phyloP scores from a whole-genome alignment of 2,113 vertebrate species.

The Nothocercus nigrocapillus region DNA sequence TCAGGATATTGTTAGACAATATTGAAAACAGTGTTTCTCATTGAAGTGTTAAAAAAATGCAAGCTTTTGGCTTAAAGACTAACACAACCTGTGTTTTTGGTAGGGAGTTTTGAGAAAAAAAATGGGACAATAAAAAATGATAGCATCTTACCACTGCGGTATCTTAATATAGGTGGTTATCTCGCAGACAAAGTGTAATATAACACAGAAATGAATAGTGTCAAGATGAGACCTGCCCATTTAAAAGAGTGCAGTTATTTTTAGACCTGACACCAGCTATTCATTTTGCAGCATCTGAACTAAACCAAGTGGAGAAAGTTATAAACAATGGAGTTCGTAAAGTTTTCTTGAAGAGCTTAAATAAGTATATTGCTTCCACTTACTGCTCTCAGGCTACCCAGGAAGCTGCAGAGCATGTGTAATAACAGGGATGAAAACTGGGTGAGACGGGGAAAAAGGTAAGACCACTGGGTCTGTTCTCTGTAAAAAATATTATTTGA shows the following conservation, averaged over 20 bases:
- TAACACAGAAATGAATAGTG: background rate
- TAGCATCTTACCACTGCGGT: background rate
- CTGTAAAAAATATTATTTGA: background rate
- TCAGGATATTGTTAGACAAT: background rate
- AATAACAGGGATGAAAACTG: background rate
- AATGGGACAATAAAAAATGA: background rate
- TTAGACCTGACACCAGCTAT: conserved; percentile 27
- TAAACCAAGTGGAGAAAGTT: background rate
- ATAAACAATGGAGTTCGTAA: background rate
- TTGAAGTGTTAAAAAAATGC: background rate
- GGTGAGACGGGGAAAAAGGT: background rate
- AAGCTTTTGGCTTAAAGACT: background rate
- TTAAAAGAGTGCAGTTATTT: conserved; percentile 23
- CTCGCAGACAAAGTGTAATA: conserved; percentile 9
- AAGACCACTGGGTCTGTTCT: background rate
- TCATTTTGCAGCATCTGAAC: background rate
- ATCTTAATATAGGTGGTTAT: background rate
- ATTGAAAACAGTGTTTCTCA: background rate
- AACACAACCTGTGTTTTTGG: background rate
- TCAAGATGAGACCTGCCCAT: background rate
- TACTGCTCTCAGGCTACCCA: background rate
- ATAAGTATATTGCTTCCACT: background rate
- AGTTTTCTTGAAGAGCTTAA: conserved; percentile 1
- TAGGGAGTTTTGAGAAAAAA: background rate
- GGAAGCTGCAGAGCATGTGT: background rate